Conservation (phyloP, 2,888 invertebrate genomes). For the Schizaphis graminum region DNA sequence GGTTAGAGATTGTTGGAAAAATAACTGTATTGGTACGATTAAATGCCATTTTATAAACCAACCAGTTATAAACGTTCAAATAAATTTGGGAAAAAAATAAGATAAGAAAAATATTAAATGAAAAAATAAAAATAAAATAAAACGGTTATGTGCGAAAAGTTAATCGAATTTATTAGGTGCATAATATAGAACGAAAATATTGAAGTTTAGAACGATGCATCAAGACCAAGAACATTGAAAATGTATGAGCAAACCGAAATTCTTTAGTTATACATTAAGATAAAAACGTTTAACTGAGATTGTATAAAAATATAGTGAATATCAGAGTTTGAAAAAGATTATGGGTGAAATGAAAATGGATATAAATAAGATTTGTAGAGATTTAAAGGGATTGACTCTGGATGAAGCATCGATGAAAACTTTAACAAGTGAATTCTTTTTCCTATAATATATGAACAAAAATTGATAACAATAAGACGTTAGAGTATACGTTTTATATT, state of each 20-base stretch:
- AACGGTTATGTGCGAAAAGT: constrained; percentile 12
- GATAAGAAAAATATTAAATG: constrained; percentile 20
- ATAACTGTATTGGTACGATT: neutral
- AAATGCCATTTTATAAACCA: neutral
- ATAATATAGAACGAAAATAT: neutral
- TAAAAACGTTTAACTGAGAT: constrained; percentile 18
- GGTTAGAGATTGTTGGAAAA: neutral
- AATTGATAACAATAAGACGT: neutral
- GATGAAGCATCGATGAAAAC: neutral
- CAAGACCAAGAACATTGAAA: neutral
- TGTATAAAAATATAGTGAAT: neutral
- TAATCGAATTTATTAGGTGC: constrained; percentile 14
- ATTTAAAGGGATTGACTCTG: constrained; percentile 20
- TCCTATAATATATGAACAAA: neutral
- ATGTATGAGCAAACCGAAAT: neutral
- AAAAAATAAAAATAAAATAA: neutral
- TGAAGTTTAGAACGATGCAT: neutral
- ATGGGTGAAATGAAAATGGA: neutral
- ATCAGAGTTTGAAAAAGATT: neutral
- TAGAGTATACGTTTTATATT: neutral
- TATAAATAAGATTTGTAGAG: constrained; percentile 21
- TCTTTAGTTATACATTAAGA: constrained; percentile 18
- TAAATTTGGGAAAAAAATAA: neutral
- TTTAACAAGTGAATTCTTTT: neutral
- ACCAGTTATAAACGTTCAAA: neutral